Evolutionary conservation across 2,113 vertebrate species (phyloP), one percentile per base, ranked within the genome.

Genomic region (Gorsachius goisagi): DNA sequence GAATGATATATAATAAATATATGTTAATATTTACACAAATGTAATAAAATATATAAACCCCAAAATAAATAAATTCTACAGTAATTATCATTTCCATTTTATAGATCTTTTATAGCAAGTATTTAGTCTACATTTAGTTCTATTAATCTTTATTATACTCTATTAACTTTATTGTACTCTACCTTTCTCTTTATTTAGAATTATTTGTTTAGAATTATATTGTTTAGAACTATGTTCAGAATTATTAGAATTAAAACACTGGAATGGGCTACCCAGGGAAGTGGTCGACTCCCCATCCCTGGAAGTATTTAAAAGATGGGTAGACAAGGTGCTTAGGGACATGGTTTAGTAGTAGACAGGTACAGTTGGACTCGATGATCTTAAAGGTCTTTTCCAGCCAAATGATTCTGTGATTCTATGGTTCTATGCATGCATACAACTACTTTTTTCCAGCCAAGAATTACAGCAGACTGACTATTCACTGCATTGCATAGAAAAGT

Each of bases 401-500:
- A 44, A 44, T 44, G 41, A 44, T 44, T 44, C 41, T 44, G 15
- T 44, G 41, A 44, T 44, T 44, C 41, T 44, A 44, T 15, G 41
- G 15, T 44, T 44, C 41, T 44, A 15, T 21, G 52, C 14, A 44
- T 15, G 21, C 16, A 75, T n/a, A 56, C 15, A 87, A 37, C 9
- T 67, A 49, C 20, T 26, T 26, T 64, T 64, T 86, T 71, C 39
- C 15, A 62, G 32, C 12, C 26, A 72, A 77, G 68, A 35, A 85
- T 71, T 55, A 56, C 19, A 85, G 62, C 21, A 82, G 66, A 45
- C 14, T 44, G 79, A 74, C 73, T 82, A 19, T 44, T 84, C 12
- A n/a, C 27, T 93, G 49, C 27, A 75, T 96, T 88, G 76, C 63
- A 19, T 9, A 77, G 35, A 85, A 89, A 96, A 95, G 85, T 89